phyloP scores from a whole-genome alignment of 2,797 vertebrate species.

The Lagorchestes hirsutus region DNA sequence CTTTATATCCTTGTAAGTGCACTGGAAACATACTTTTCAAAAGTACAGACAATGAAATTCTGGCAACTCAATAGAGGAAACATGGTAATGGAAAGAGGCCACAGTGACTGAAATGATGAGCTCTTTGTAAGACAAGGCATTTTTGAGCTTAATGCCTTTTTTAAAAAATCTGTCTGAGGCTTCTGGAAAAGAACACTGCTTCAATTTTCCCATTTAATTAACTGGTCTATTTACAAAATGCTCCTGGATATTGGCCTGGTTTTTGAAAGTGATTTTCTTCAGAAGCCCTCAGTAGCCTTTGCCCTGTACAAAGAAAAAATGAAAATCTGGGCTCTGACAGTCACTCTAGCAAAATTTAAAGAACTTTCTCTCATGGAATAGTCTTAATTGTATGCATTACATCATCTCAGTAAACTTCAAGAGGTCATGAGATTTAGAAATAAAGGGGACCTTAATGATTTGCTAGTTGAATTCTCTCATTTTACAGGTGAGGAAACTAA shows the following conservation, averaged over 20 bases:
- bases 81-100: background rate
- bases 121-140: conserved; percentile 17
- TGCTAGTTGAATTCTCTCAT: background rate
- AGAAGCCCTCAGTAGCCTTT: conserved; percentile 9
- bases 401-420: background rate
- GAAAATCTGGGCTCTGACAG: background rate
- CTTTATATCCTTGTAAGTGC: background rate
- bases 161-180: background rate
- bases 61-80: background rate
- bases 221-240: conserved; percentile 1
- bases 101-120: background rate
- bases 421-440: background rate
- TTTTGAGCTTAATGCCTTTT: conserved; percentile 4
- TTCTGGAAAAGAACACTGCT: background rate
- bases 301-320: conserved; percentile 21
- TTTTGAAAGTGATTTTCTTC: conserved; percentile 38
- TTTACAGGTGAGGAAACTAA: background rate
- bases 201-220: conserved; percentile 9
- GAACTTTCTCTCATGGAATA: conserved; percentile 29
- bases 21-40: background rate
- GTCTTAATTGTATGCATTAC: background rate
- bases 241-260: background rate
- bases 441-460: background rate
- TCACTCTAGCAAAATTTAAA: conserved; percentile 10
- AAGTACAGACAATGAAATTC: background rate